Percentiles rank a stretch among this genome's conserved stretches.
Conservation (phyloP, 2,888 invertebrate species). For the Marasmarcha lunaedactyla region DNA sequence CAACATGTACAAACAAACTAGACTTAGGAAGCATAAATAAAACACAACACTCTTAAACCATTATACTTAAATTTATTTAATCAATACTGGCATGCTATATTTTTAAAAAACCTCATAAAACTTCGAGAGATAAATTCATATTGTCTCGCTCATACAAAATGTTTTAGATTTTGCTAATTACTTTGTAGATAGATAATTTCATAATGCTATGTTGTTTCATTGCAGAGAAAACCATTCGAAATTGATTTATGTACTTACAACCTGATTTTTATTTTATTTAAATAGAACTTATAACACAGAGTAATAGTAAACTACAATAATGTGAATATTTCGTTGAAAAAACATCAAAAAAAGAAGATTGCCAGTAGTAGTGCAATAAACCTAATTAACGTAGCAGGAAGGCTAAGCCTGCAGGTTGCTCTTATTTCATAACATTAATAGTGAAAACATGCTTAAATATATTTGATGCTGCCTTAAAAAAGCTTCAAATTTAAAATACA, state of each 20-base stretch:
- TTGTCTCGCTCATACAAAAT: conserved; percentile 42
- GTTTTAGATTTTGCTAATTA: conserved; percentile 40
- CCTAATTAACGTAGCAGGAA: conserved; percentile 18
- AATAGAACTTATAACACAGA: conserved; percentile 53
- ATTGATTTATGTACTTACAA: conserved; percentile 56
- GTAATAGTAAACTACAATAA: conserved; percentile 56
- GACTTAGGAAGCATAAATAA: conserved; percentile 33
- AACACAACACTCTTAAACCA: conserved; percentile 47
- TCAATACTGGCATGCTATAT: conserved; percentile 61
- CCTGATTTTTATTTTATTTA: conserved; percentile 43
- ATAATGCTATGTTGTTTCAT: conserved; percentile 50
- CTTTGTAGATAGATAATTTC: conserved; percentile 46
- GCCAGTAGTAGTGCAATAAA: conserved; percentile 43
- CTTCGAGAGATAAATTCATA: conserved; percentile 60
- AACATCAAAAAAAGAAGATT: conserved; percentile 61
- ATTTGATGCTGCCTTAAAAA: conserved; percentile 45
- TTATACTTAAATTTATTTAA: conserved; percentile 69
- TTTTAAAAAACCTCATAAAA: conserved; percentile 56
- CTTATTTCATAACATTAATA: conserved; percentile 48
- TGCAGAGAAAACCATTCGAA: conserved; percentile 63
- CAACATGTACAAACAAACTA: background rate
- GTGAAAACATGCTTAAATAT: conserved; percentile 44
- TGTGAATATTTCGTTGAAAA: conserved; percentile 64
- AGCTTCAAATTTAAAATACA: conserved; percentile 47
- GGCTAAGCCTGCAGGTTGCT: conserved; percentile 28